Evolutionary conservation across 92 coral and sea anemone genomes (phyloP), one percentile per base, ranked within the genome.

Genomic region (Plumapathes pennacea): DNA sequence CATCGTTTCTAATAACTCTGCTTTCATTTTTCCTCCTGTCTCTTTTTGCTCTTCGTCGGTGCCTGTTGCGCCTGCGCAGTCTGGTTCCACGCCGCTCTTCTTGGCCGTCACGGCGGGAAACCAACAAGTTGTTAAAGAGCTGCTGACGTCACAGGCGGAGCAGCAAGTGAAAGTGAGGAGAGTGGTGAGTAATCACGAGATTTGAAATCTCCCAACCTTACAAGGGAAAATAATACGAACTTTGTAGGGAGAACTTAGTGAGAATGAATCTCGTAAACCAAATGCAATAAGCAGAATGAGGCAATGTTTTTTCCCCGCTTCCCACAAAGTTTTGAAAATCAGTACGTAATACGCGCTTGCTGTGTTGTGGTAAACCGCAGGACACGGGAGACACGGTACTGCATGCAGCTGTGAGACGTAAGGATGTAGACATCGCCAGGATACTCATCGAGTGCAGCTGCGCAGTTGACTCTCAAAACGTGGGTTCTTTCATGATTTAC

Each of bases 91-190:
- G 8, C 96, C 96, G 11, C 74, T 92, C 21, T 65, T 62, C 38
- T 72, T 92, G 22, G 96, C 98, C 13, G 90, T 92, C 44, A 25
- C 74, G 74, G 85, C 81, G 25, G 98, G 96, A 22, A 92, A 92
- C 50, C 98, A 92, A 51, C 98, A 80, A 26, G 96, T 88, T 21
- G 98, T 92, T 3, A 88, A 89, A 66, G 98, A 92, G 44, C 62
- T 92, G 53, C 64, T 92, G 8, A 14, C 54, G 28, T 50, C 89
- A 14, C 95, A 92, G 64, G 87, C 92, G 14, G 96, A 88, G 36
- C 96, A 88, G 25, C 98, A 92, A 60, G 82, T 92, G 2, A 73
- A 78, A 21, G 39, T 69, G 34, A 66, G 71, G 13, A 84, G 74
- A 62, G 47, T 50, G 82, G 98, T 92, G 46, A 46, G 84, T 47